A percentile compares a stretch with the other conserved stretches of the same genome.
These are phyloP conservation scores for Sitobion miscanthi DNA, from an alignment of 1,140 invertebrate genomes.

Conservation along the genomic window DNA sequence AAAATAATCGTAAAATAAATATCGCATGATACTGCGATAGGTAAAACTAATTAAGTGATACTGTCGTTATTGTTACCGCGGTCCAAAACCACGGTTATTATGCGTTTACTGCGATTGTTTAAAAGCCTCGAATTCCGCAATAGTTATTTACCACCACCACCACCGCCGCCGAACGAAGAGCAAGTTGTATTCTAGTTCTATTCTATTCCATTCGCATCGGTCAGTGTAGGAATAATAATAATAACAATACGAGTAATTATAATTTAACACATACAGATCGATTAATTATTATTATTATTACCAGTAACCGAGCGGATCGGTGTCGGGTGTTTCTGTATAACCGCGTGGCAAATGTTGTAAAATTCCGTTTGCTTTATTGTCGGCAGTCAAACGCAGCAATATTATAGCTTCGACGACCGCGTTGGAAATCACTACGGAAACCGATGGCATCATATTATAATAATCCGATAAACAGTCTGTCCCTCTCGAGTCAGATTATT, in stretches of 20 bases:
- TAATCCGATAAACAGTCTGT: not conserved
- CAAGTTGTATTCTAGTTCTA: too few species aligned
- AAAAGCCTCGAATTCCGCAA: not conserved
- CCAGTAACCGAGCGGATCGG: not conserved
- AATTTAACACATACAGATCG: not conserved
- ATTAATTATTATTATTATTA: not conserved
- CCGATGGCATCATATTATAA: not conserved
- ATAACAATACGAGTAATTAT: not conserved
- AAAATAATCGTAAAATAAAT: not conserved
- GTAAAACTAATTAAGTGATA: not conserved
- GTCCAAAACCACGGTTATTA: not conserved
- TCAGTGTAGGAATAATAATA: too few species aligned
- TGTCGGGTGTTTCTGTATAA: not conserved
- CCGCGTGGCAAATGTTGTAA: not conserved
- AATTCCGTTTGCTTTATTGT: not conserved
- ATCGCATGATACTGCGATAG: not conserved
- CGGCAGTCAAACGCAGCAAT: not conserved
- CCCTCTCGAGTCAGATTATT: not conserved
- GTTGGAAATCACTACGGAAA: not conserved
- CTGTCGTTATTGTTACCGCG: not conserved
- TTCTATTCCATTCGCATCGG: too few species aligned
- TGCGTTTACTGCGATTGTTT: not conserved
- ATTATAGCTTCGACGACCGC: not conserved
- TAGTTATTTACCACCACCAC: not conserved
- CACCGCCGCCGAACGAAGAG: not conserved